Conservation (phyloP, 2,113 vertebrate genomes). For the Semnopithecus entellus region DNA sequence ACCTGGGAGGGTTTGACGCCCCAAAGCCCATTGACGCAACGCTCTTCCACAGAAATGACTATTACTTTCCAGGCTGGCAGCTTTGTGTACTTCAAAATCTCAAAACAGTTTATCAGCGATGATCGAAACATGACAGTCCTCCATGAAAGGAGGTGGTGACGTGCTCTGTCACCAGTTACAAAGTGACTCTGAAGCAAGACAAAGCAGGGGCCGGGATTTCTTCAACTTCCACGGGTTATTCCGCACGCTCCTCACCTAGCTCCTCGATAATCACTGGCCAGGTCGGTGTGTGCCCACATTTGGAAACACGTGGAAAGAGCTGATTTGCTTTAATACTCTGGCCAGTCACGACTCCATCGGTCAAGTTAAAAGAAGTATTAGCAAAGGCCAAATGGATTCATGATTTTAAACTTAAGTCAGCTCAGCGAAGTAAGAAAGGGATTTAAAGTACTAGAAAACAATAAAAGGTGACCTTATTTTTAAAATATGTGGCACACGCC, state of each 20-base stretch:
- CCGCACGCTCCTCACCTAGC: neutral
- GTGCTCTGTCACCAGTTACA: neutral
- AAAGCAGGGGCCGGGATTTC: neutral
- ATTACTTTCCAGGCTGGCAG: neutral
- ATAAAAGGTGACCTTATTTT: neutral
- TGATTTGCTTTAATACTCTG: neutral
- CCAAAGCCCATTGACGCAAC: neutral
- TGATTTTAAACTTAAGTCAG: slow-evolving; percentile 25
- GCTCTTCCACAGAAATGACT: neutral
- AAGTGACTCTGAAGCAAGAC: neutral
- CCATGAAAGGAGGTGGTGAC: neutral
- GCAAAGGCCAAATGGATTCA: slow-evolving; percentile 15
- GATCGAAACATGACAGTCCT: neutral
- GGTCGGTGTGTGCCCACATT: accelerated
- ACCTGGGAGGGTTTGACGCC: neutral
- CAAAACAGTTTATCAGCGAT: neutral
- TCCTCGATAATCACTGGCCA: neutral
- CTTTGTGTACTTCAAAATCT: neutral
- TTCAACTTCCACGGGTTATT: neutral
- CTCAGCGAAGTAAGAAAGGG: slow-evolving; percentile 18
- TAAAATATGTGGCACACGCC: neutral
- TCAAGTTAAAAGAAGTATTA: slow-evolving; percentile 32
- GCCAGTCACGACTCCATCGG: neutral
- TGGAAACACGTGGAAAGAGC: neutral
- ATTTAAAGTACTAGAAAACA: slow-evolving; percentile 4